Conservation (phyloP, 2,797 vertebrate species). For the Melanogrammus aeglefinus region DNA sequence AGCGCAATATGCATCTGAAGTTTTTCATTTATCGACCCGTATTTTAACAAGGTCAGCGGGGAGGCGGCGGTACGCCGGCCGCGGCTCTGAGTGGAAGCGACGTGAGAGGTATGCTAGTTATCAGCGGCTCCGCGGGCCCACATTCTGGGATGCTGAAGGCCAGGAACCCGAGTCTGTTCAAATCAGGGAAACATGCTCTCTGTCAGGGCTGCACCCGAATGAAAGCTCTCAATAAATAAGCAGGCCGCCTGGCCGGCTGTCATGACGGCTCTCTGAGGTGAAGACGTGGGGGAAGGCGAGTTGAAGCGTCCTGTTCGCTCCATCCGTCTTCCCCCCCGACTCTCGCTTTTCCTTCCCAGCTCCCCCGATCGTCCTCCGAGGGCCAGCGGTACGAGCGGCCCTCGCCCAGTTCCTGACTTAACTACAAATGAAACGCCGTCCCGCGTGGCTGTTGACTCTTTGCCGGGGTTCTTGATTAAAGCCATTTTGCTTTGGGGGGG, state of each 20-base stretch:
- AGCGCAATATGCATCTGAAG: slow-evolving; percentile 54
- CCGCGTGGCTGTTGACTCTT: slow-evolving; percentile 56
- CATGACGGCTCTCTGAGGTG: slow-evolving; percentile 51
- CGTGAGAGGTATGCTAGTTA: slow-evolving; percentile 60
- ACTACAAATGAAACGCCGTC: slow-evolving; percentile 55
- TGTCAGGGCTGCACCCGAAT: slow-evolving; percentile 52
- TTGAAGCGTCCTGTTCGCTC: slow-evolving; percentile 42
- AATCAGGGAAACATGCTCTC: slow-evolving; percentile 40
- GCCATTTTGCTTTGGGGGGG: slow-evolving; percentile 51
- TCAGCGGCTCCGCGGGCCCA: slow-evolving; percentile 60
- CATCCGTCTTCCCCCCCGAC: slow-evolving; percentile 46
- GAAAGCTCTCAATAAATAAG: slow-evolving; percentile 65
- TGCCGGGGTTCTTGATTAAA: slow-evolving; percentile 64
- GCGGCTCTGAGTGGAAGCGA: slow-evolving; percentile 46
- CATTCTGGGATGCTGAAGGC: slow-evolving; percentile 36
- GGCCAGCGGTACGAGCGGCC: slow-evolving; percentile 25
- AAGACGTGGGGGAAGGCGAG: slow-evolving; percentile 39
- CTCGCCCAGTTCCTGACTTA: slow-evolving; percentile 56
- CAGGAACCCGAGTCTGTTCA: slow-evolving; percentile 45
- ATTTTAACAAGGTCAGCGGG: no score
- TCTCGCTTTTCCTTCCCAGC: slow-evolving; percentile 34
- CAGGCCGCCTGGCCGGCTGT: slow-evolving; percentile 35
- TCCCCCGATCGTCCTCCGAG: neutral
- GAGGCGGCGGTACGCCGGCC: slow-evolving; percentile 34
- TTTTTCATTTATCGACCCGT: no score